Evolutionary conservation across 1,140 invertebrate genomes (phyloP), one percentile per base, ranked within the genome.

Genomic region (Lepidurus couesii): DNA sequence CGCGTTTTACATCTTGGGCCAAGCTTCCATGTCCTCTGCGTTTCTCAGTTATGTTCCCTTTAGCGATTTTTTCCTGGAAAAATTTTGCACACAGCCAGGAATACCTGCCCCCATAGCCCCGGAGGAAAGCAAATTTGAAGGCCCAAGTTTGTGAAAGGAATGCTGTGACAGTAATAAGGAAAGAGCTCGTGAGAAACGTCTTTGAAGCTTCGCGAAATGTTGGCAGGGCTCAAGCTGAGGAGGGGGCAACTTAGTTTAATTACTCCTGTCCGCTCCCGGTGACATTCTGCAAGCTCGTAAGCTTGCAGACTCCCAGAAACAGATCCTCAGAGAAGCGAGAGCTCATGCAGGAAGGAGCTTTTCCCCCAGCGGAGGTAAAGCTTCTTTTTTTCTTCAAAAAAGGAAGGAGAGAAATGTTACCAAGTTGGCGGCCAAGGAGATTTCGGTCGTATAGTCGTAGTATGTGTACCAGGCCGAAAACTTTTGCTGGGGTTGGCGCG

Each of bases 301-400:
- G 53, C 53, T 65, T 65, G 53, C 53, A 65, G 53, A 65, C 53
- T 65, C 53, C 53, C 53, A 65, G 53, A 65, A 65, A 65, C 53
- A 65, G 53, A 65, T 65, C 16, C 53, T 65, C 21, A 65, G 53
- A n/a, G 34, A 0, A 34, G 34, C 4, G 53, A 65, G 16, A 65
- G 53, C 53, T 65, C 16, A 21, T 21, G 53, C 53, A 65, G 13
- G 53, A 21, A 21, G 21, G 21, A 65, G 21, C 9, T 16, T 65
- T 65, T 65, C 6, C 1, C n/a, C 53, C n/a, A 65, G 53, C 13
- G 47, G 26, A 65, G 47, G 47, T 65, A 65, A 65, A 65, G 47
- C 47, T 65, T 13, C 13, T 65, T 16, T 16, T 16, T 21, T 13
- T 7, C 16, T 7, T 7, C 1, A 21, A 65, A 65, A 8, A 65